Percentiles rank a stretch among this genome's conserved stretches.
Conservation (phyloP, 2,113 vertebrate genomes). For the Trogon melanurus region DNA sequence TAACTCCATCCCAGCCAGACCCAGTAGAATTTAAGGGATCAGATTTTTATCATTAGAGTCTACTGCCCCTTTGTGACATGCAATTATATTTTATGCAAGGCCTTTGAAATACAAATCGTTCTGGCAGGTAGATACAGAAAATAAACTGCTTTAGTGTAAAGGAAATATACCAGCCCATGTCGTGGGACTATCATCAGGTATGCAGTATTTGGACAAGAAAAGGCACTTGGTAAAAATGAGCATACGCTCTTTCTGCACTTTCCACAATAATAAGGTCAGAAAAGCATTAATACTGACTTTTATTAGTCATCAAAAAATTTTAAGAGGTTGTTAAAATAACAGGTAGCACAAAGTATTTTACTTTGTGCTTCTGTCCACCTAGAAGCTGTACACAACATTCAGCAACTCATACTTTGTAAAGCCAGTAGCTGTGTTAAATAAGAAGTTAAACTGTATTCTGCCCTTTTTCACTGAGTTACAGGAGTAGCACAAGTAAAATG, state of each 20-base stretch:
- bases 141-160: background rate
- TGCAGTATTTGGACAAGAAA: background rate
- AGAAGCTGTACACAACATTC: accelerated
- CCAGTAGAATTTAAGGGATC: background rate
- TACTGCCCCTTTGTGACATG: background rate
- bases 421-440: background rate
- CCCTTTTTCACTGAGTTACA: background rate
- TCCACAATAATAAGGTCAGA: background rate
- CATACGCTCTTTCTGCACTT: background rate
- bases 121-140: background rate
- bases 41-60: background rate
- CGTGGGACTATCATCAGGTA: background rate
- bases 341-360: background rate
- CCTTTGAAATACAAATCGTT: background rate
- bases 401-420: background rate
- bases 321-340: background rate
- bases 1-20: background rate
- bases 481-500: background rate
- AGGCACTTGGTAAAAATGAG: background rate
- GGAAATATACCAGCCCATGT: background rate
- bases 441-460: background rate
- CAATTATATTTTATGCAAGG: background rate
- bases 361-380: background rate
- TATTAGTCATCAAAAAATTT: background rate
- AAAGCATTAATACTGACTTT: background rate